Evolutionary conservation across 2,797 vertebrate species (phyloP).

Genomic region (Anguilla megastoma): DNA sequence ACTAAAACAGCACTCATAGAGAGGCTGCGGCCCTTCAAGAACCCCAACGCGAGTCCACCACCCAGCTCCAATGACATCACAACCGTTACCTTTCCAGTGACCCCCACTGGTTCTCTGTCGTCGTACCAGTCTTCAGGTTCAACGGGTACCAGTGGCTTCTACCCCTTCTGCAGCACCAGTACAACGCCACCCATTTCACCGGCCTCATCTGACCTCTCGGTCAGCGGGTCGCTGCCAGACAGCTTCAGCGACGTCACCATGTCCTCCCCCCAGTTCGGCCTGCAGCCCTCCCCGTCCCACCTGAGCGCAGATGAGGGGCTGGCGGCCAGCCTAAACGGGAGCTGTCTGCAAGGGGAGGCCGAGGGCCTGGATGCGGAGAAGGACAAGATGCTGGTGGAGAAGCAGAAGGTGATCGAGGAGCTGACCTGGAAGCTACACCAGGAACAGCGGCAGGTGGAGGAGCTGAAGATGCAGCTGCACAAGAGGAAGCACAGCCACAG

Average conservation of each 20-base stretch:
- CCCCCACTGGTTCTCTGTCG: slow-evolving; percentile 78
- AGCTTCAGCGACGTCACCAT: slow-evolving; percentile 90
- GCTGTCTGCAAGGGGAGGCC: slow-evolving; percentile 68
- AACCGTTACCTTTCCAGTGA: slow-evolving; percentile 89
- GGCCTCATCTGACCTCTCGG: slow-evolving; percentile 89
- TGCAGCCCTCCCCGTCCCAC: slow-evolving; percentile 82
- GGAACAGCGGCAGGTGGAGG: slow-evolving; percentile 95
- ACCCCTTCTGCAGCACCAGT: slow-evolving; percentile 91
- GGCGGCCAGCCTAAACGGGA: slow-evolving; percentile 67
- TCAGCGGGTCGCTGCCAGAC: slow-evolving; percentile 88
- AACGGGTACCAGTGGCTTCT: slow-evolving; percentile 78
- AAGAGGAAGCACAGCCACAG: slow-evolving; percentile 82
- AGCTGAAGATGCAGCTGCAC: slow-evolving; percentile 91
- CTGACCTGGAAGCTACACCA: slow-evolving; percentile 95
- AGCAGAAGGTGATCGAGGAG: slow-evolving; percentile 98
- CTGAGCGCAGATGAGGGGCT: slow-evolving; percentile 79
- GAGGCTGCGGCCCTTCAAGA: slow-evolving; percentile 89
- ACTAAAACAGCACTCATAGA: slow-evolving; percentile 95
- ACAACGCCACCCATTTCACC: slow-evolving; percentile 95
- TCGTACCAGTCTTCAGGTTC: slow-evolving; percentile 86
- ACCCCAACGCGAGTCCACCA: slow-evolving; percentile 70
- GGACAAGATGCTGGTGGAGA: slow-evolving; percentile 98
- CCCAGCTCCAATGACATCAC: slow-evolving; percentile 85
- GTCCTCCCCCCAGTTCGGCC: slow-evolving; percentile 82
- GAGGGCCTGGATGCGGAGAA: slow-evolving; percentile 87